Base-by-base conservation (phyloP, 1,140 invertebrate genomes). In the Dufourea novaeangliae region DNA sequence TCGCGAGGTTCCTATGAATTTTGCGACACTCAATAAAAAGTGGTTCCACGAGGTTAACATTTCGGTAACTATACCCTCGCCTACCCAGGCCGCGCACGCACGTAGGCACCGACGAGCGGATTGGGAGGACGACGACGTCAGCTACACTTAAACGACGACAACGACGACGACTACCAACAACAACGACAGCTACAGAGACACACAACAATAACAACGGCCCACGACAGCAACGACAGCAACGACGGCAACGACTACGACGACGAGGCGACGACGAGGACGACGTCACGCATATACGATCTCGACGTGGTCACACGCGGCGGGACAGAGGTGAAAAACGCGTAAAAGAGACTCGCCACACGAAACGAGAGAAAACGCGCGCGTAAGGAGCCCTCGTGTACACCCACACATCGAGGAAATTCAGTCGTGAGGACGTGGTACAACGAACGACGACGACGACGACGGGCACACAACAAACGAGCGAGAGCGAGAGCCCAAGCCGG, bases 11-110 rank as follows among this genome's bases (percentile, higher is more conserved):
- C 90, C 90, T 91, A 92, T 92, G 91, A 92, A 92, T 92, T 92
- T 92, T 90, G 91, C 91, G 91, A 92, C 91, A 92, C 91, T 92
- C 91, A 91, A 92, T 92, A 92, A 92, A 92, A 92, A 92, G 92
- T 92, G 90, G 92, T 92, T 92, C 91, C 91, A 92, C 92, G 91
- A 92, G 92, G 91, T 92, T 92, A 92, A 92, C 91, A 92, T 92
- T 92, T 92, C 91, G 92, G 91, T 92, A 92, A 92, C 92, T 91
- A 91, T 92, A 92, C 91, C 90, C 90, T 90, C 88, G 90, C 85
- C 86, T 86, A 87, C 84, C 85, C 88, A 76, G 79, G 82, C 75
- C 85, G 74, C 86, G 87, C 85, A 79, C 86, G 83, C 87, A 87
- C 80, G 78, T 57, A 80, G 41, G 20, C 52, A 77, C 50, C 61